Base-by-base conservation (phyloP, 2,888 invertebrate genomes). In the Diarsia dahlii region DNA sequence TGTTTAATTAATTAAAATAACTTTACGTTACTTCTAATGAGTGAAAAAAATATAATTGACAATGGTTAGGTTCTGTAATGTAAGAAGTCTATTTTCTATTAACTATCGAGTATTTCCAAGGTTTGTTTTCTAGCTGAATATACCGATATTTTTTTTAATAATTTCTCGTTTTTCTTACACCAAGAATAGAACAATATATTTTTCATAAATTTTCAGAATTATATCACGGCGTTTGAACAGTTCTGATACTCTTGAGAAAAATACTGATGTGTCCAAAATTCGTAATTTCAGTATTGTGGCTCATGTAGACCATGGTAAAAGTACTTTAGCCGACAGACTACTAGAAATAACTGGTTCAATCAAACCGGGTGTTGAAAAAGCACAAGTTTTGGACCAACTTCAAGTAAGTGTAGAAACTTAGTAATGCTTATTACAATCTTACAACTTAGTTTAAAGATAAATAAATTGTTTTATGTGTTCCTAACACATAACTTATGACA, bases 301-400 rank as follows among this genome's bases (percentile, higher is more conserved):
- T n/a, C 99, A 99, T 95, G 98, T 99, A 2, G 99, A 99, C 94
- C 99, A 99, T 97, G 99, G 99, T 0, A 99, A 99, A 96, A 99
- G 99, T 93, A 99, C 99, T 0, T 95, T 99, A 76, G 99, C 99
- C 1, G 99, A 99, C 93, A 97, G 99, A 74, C 94, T 99, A n/a
- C 94, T 99, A 20, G 99, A 99, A 97, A 95, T 98, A 73, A 99
- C 99, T 28, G 99, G 99, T 85, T 98, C 98, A 0, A 97, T 98
- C 74, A 97, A 97, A 90, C 95, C 96, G 1, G 97, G 98, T 48
- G 95, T 96, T 6, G 98, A 97, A 48, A 96, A 97, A 86, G 97
- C 97, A 72, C 98, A 98, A 95, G 97, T 98, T 23, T 93, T 98
- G 18, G 98, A 98, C 91, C 98, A 97, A 90, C 93, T 98, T 39